Evolutionary conservation across 64 coral and sea anemone species (phyloP).

Genomic region (Porites australiensis): DNA sequence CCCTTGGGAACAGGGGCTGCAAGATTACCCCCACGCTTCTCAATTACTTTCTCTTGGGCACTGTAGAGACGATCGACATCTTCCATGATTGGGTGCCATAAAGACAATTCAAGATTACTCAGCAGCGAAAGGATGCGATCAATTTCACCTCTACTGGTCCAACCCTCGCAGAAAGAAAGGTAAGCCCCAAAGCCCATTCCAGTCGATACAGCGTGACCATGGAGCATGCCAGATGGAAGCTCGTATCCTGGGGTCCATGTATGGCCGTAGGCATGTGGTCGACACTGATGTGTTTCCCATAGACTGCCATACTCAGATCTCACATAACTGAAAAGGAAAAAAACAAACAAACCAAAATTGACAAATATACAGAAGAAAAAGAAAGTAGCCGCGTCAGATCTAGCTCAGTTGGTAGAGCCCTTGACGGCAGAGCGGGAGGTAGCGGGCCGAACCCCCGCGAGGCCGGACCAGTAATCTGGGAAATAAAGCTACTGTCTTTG

Average conservation of each 20-base stretch:
- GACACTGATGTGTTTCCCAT: constrained; percentile 80
- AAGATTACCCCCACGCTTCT: constrained; percentile 81
- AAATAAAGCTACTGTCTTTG: no score
- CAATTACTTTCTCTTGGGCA: constrained; percentile 43
- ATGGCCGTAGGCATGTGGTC: constrained; percentile 83
- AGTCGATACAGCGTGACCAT: constrained; percentile 83
- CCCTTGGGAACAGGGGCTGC: constrained; percentile 78
- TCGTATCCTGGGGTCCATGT: constrained; percentile 82
- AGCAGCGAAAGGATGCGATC: constrained; percentile 76
- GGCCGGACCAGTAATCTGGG: no score
- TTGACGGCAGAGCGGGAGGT: no score
- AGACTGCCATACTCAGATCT: constrained; percentile 78
- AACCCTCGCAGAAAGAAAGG: constrained; percentile 64
- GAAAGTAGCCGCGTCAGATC: no score
- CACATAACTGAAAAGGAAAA: constrained; percentile 49
- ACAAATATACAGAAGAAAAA: no score
- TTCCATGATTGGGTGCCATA: constrained; percentile 87
- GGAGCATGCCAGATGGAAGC: constrained; percentile 77
- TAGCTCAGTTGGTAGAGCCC: no score
- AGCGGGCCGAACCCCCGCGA: no score
- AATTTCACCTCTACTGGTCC: constrained; percentile 61
- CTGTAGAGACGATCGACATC: constrained; percentile 32
- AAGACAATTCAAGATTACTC: constrained; percentile 62
- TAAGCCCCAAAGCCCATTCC: constrained; percentile 86
- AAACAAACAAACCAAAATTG: no score